Base-by-base conservation (phyloP, 2,888 invertebrate species). In the Drosophila nr. perissopoda region DNA sequence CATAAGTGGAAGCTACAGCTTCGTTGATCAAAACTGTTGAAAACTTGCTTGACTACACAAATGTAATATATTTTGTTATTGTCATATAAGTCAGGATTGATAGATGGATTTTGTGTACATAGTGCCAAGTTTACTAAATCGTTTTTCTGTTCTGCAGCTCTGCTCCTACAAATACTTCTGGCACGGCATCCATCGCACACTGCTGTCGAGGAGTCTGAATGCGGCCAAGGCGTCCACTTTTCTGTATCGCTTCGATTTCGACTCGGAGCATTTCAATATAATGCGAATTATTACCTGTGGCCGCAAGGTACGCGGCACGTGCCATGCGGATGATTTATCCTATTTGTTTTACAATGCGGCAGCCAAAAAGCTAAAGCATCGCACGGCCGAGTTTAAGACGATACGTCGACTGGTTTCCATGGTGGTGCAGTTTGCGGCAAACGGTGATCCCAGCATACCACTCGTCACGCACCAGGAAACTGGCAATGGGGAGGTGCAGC, bases 271-370 rank as follows among this genome's bases (percentile, higher is more conserved):
- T 77, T 93, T 93, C 49, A 93, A 93, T 82, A 90, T 91, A 31
- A 90, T 93, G 79, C 90, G 92, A 31, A 92, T 91, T 63, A 88
- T 92, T 54, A 91, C 89, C 45, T 93, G 92, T 60, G 93, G 93
- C 21, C 89, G 91, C 63, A 91, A 92, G 76, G 85, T 92, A 40
- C 91, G 92, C 36, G 93, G 93, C 66, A 92, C 92, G 60, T 93
- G 93, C 66, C 93, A 93, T 72, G 93, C 87, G 3, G 93, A 93
- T 82, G 93, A 93, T 81, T 82, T 93, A 36, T 91, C 92, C 34
- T 93, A 93, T 70, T 73, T 93, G 42, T 93, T 93, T 62, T 92
- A 92, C 69, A 92, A 92, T 83, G 91, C 88, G 38, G 90, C 90
- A 27, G 91, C 92, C 49, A 91, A 91, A 61, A 91, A 91, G 63